These are phyloP conservation scores for Cardiocondyla obscurior DNA, from an alignment of 1,140 invertebrate genomes.

Conservation along the genomic window DNA sequence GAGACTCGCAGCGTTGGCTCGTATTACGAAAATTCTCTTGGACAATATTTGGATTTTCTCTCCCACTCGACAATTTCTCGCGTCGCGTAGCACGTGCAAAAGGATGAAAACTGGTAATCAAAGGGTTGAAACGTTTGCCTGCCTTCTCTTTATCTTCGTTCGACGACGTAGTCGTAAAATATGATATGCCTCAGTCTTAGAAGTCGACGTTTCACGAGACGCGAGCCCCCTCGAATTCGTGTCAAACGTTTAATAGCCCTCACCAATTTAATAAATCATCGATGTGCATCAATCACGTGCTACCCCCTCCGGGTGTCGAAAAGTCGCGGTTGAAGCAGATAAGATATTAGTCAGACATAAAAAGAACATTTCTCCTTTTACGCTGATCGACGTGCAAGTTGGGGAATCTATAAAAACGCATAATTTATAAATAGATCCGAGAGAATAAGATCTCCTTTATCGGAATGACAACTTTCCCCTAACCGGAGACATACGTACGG, in stretches of 20 bases:
- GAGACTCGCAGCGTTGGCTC: no score
- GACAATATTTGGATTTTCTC: background rate
- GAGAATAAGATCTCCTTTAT: background rate
- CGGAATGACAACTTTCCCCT: background rate
- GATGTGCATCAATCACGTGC: slow-evolving; percentile 4
- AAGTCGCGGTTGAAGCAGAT: background rate
- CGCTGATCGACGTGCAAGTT: no score
- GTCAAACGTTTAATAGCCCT: slow-evolving; percentile 32
- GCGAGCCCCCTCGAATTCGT: no score
- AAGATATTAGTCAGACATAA: no score
- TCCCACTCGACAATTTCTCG: background rate
- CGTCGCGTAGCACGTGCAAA: background rate
- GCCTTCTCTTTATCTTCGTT: no score
- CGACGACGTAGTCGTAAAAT: background rate
- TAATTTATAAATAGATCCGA: background rate
- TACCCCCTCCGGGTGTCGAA: background rate
- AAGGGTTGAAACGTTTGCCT: background rate
- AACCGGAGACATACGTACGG: background rate
- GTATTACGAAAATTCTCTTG: background rate
- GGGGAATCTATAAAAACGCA: no score
- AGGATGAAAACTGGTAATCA: background rate
- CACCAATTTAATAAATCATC: background rate
- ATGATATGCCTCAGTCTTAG: background rate
- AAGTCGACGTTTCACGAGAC: background rate
- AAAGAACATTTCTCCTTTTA: background rate